phyloP scores from a whole-genome alignment of 2,888 invertebrate genomes.

The Volucella zonaria region DNA sequence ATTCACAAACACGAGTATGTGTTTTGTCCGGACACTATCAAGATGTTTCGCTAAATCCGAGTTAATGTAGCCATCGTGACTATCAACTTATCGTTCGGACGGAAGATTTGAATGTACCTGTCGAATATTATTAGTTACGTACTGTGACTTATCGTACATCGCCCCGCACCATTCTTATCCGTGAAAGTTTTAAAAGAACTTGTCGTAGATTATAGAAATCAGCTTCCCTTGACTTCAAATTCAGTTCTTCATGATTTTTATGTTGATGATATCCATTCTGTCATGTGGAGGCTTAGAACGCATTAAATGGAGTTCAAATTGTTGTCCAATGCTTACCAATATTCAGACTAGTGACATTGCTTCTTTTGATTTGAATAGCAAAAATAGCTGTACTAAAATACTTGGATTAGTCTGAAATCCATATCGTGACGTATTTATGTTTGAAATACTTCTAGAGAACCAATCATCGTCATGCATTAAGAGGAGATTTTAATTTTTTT shows the following conservation, averaged over 20 bases:
- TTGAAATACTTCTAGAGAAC: no score
- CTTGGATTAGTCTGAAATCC: no score
- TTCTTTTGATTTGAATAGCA: no score
- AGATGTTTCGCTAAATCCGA: neutral
- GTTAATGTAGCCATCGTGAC: no score
- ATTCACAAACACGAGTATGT: constrained; percentile 11
- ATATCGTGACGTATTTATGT: no score
- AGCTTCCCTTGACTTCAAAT: constrained; percentile 1
- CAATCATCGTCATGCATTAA: no score
- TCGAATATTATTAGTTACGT: neutral
- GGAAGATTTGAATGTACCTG: no score
- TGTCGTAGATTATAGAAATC: constrained; percentile 6
- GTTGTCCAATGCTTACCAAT: neutral
- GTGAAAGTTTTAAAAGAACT: neutral
- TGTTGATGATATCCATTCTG: neutral
- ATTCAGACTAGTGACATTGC: no score
- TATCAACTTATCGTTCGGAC: no score
- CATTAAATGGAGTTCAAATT: constrained; percentile 25
- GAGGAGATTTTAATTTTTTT: no score
- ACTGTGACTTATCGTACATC: neutral
- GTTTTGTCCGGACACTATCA: constrained; percentile 23
- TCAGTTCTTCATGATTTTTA: neutral
- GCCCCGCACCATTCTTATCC: constrained; percentile 4
- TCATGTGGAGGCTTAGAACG: constrained; percentile 24
- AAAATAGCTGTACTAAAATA: no score